phyloP scores from a whole-genome alignment of 2,113 vertebrate species.

The Anas platyrhynchos region DNA sequence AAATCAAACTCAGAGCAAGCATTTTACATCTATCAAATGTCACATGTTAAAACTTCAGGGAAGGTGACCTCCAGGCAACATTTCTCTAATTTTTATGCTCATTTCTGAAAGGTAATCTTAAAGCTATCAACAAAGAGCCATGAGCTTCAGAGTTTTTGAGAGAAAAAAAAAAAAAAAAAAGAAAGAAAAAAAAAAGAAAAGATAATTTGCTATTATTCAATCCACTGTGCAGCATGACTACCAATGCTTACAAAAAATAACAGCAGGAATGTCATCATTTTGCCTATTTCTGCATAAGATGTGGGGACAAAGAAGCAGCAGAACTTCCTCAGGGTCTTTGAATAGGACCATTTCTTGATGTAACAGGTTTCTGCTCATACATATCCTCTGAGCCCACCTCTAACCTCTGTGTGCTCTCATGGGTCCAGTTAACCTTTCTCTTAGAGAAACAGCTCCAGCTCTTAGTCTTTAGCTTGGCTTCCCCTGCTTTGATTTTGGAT shows the following conservation, averaged over 20 bases:
- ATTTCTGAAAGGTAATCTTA: neutral
- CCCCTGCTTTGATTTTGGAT: neutral
- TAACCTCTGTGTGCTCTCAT: neutral
- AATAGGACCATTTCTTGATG: neutral
- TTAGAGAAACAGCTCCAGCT: neutral
- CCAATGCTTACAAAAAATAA: neutral
- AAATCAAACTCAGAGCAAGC: neutral
- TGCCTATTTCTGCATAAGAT: neutral
- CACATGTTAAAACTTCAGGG: neutral
- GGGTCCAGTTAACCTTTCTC: neutral
- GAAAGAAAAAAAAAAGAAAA: no score
- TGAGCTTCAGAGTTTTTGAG: neutral
- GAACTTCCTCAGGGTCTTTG: neutral
- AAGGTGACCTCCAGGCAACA: neutral
- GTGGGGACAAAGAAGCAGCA: rapidly evolving
- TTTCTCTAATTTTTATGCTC: neutral
- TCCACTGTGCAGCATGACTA: neutral
- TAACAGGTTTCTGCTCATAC: neutral
- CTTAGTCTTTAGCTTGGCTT: neutral
- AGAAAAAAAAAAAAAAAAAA: neutral
- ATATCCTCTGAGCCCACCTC: neutral
- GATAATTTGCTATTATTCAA: neutral
- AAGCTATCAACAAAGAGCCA: neutral
- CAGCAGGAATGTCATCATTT: neutral
- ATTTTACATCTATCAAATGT: neutral